phyloP scores from a whole-genome alignment of 2,888 invertebrate genomes.

The Glaucopsyche alexis region DNA sequence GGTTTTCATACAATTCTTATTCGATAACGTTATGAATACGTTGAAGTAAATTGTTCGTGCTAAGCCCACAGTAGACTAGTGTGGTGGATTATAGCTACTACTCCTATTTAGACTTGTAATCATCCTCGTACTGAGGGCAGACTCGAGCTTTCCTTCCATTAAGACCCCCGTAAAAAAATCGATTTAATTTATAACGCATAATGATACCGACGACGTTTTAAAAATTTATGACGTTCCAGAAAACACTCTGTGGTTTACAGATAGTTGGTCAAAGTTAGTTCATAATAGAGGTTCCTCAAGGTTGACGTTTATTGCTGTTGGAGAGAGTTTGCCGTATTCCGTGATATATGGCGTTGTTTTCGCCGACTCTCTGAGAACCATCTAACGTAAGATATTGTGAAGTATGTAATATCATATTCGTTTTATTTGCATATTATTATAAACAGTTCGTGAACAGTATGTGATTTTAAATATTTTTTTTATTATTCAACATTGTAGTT shows the following conservation, averaged over 20 bases:
- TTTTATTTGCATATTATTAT: neutral
- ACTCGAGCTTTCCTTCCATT: no score
- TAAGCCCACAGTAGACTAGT: no score
- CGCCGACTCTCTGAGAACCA: conserved; percentile 51
- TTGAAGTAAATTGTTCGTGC: no score
- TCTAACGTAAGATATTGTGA: neutral
- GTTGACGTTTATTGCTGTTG: conserved; percentile 65
- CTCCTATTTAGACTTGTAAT: no score
- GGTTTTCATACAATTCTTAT: no score
- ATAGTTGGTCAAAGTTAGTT: conserved; percentile 8
- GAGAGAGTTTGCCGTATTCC: conserved; percentile 64
- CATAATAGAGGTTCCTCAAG: conserved; percentile 38
- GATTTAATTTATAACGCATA: neutral
- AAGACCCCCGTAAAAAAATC: no score
- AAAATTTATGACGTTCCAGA: neutral
- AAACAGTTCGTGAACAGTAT: no score
- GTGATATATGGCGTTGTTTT: conserved; percentile 79
- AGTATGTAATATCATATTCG: neutral
- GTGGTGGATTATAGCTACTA: no score
- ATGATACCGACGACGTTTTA: neutral
- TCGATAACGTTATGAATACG: no score
- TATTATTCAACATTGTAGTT: no score
- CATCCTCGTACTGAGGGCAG: no score
- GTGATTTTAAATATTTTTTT: no score
- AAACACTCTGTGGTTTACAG: neutral